These are phyloP conservation scores for Athrips mouffetella DNA, from an alignment of 2,888 invertebrate genomes.

Conservation along the genomic window DNA sequence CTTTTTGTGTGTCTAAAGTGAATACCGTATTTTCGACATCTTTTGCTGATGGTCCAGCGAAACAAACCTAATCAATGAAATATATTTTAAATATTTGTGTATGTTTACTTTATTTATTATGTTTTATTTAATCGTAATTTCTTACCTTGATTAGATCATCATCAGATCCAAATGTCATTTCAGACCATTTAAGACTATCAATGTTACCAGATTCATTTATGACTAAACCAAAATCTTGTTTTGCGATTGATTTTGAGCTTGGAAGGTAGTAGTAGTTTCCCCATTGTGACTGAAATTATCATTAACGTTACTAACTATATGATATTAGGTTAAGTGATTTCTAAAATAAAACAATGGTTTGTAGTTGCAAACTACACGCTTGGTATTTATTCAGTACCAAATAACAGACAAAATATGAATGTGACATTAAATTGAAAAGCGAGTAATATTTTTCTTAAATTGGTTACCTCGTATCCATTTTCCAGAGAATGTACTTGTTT, in stretches of 20 bases:
- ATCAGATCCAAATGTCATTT: slow-evolving; percentile 43
- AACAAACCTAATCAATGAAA: slow-evolving; percentile 34
- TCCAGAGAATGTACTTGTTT: no score
- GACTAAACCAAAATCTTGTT: slow-evolving; percentile 80
- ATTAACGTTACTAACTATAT: no score
- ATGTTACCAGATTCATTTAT: slow-evolving; percentile 82
- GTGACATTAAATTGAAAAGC: no score
- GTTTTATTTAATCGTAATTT: not conserved
- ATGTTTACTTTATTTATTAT: not conserved
- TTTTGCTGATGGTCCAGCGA: slow-evolving; percentile 37
- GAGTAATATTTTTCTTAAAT: not conserved
- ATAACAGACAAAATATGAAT: no score
- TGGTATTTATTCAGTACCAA: no score
- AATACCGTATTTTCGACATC: slow-evolving; percentile 35
- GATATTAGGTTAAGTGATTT: no score
- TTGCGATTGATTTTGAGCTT: slow-evolving; percentile 22
- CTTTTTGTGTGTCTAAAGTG: slow-evolving; percentile 15
- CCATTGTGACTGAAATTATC: slow-evolving; percentile 48
- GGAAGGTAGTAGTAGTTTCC: slow-evolving; percentile 43
- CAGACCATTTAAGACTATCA: slow-evolving; percentile 84
- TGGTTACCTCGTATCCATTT: slow-evolving; percentile 29
- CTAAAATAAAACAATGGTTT: no score
- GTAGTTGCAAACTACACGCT: no score
- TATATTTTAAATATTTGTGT: not conserved
- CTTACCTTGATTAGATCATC: slow-evolving; percentile 40